Base-by-base conservation (phyloP, 2,113 vertebrate genomes). In the Sphaerodactylus townsendi region DNA sequence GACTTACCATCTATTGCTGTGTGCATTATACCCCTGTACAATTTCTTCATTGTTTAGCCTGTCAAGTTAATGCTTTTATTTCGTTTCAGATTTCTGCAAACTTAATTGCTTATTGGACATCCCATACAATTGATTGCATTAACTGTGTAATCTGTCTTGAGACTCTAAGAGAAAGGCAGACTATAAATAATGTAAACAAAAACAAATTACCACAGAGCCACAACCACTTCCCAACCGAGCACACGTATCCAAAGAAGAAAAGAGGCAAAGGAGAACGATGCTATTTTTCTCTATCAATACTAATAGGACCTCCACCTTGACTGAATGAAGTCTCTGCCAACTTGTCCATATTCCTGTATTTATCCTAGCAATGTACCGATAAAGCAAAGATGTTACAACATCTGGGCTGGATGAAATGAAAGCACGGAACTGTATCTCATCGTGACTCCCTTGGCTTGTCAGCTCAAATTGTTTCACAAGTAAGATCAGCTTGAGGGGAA, bases 401-500 rank as follows among this genome's bases (percentile, higher is more conserved):
- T 94, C 92, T 92, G 92, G 91, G 85, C 88, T 76, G 90, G 93
- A 93, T 92, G 88, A 94, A 93, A 95, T 92, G 90, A 91, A 93
- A 87, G 88, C 90, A 91, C 46, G 78, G 90, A 94, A 78, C 87
- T 91, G 88, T 48, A 15, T 90, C 85, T 93, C 90, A 92, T 92
- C 92, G 88, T 90, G 90, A 91, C 91, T 87, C 89, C 87, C 90
- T 85, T 85, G 92, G 83, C 81, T 90, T 91, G 89, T 92, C 89
- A 89, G 81, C 81, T 81, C 88, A 90, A 93, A 92, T 87, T 76
- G 84, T 88, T 90, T 92, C 91, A 91, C 89, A 91, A 90, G 87
- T 85, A 90, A 83, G 86, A 85, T 90, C 89, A 88, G 88, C 81
- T 90, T 88, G 86, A 7, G 23, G 23, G 56, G 23, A 7, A 7